phyloP scores from a whole-genome alignment of 2,797 vertebrate genomes.

The Bucorvus abyssinicus region DNA sequence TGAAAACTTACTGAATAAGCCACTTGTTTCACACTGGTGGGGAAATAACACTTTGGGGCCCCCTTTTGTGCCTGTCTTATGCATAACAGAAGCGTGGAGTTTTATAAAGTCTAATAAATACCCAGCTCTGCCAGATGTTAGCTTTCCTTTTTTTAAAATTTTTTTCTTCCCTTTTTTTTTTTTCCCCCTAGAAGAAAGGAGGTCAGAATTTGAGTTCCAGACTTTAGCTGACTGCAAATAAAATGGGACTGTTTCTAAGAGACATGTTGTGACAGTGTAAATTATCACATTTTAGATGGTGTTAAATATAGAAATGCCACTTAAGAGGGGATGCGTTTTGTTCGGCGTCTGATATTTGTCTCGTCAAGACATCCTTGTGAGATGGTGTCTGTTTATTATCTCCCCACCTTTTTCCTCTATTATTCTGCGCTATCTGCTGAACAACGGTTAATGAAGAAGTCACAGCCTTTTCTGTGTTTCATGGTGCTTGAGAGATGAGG shows the following conservation, averaged over 20 bases:
- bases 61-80: conserved; percentile 65
- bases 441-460: not conserved
- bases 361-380: not conserved
- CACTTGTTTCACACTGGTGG: conserved; percentile 70
- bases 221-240: conserved; percentile 40
- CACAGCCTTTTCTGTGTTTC: not conserved
- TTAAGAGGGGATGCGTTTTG: conserved; percentile 48
- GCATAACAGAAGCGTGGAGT: conserved; percentile 63
- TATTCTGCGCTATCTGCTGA: not conserved
- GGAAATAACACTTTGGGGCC: conserved; percentile 71
- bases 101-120: conserved; percentile 69
- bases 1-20: conserved; percentile 75
- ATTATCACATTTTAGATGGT: conserved; percentile 52
- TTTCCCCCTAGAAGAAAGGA: not conserved
- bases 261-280: conserved; percentile 57
- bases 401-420: not conserved
- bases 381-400: conserved; percentile 42
- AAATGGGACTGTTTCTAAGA: conserved; percentile 44
- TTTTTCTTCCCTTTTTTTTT: not conserved
- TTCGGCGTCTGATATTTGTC: conserved; percentile 7
- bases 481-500: not conserved
- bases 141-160: not conserved
- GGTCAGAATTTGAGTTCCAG: conserved; percentile 23
- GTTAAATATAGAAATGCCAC: conserved; percentile 66
- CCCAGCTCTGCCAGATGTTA: conserved; percentile 65